A percentile compares a stretch with the other conserved stretches of the same genome.
Evolutionary conservation across 1,140 invertebrate genomes (phyloP).

Genomic region (Armadillidium nasatum): DNA sequence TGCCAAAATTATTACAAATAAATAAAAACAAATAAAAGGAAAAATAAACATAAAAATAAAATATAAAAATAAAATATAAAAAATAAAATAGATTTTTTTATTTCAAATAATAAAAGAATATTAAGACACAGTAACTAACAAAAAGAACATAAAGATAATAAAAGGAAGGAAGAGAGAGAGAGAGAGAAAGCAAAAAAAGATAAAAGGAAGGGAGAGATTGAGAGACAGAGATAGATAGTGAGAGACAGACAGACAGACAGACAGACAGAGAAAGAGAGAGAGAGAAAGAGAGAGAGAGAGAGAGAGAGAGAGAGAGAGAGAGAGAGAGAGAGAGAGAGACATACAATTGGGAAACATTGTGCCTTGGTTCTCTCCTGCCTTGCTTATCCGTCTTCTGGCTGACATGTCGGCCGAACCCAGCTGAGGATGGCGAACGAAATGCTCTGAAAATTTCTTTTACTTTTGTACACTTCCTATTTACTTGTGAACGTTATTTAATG

Average conservation of each 20-base stretch:
- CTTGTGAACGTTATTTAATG: conserved; percentile 5
- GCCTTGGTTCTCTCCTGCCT: not conserved
- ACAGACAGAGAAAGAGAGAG: not conserved
- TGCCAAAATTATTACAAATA: no score
- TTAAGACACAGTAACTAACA: no score
- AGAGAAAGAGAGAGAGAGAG: not conserved
- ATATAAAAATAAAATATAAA: no score
- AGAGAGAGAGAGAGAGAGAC: not conserved
- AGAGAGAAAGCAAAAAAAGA: no score
- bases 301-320: not conserved
- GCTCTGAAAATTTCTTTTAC: not conserved
- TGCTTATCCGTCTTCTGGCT: not conserved
- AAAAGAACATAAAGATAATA: no score
- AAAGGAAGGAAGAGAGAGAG: no score
- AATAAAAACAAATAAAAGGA: no score
- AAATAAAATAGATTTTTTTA: no score
- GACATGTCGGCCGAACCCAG: conserved; percentile 3
- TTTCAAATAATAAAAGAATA: no score
- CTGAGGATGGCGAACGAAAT: not conserved
- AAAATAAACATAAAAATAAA: no score
- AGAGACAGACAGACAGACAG: not conserved
- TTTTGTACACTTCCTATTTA: not conserved
- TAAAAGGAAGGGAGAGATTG: no score
- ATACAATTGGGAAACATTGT: not conserved
- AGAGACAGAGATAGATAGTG: not conserved